Conservation (phyloP, 2,888 invertebrate species). For the Selenia dentaria region DNA sequence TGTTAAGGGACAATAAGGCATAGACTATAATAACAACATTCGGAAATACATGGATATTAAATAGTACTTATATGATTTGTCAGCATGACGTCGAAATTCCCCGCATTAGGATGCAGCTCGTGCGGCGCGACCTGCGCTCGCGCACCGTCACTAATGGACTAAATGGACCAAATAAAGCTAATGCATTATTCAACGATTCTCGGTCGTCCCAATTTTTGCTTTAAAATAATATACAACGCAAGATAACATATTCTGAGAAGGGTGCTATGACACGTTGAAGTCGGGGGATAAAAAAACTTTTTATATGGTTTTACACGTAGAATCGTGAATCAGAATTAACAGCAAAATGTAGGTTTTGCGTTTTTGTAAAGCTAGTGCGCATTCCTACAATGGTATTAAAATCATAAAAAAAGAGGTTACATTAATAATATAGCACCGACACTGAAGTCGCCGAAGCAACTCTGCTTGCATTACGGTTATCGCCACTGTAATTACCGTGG, state of each 20-base stretch:
- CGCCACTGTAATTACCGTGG: slow-evolving; percentile 62
- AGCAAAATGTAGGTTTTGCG: background rate
- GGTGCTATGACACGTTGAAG: slow-evolving; percentile 10
- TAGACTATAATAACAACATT: slow-evolving; percentile 54
- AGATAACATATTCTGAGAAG: slow-evolving; percentile 30
- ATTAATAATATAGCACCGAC: slow-evolving; percentile 49
- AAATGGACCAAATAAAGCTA: slow-evolving; percentile 63
- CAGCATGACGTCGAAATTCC: slow-evolving; percentile 57
- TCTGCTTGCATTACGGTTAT: slow-evolving; percentile 57
- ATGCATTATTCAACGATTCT: slow-evolving; percentile 75
- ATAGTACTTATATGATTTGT: slow-evolving; percentile 57
- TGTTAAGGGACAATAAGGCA: slow-evolving; percentile 45
- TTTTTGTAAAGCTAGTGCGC: background rate
- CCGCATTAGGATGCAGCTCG: slow-evolving; percentile 79
- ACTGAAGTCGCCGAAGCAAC: slow-evolving; percentile 37
- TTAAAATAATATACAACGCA: slow-evolving; percentile 41
- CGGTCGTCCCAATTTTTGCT: slow-evolving; percentile 63
- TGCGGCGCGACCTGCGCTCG: slow-evolving; percentile 64
- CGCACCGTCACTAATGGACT: slow-evolving; percentile 66
- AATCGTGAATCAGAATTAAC: slow-evolving; percentile 4
- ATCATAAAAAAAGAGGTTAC: slow-evolving; percentile 44
- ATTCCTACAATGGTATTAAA: slow-evolving; percentile 1
- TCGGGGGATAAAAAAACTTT: no score
- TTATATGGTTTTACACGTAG: slow-evolving; percentile 5
- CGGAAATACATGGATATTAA: slow-evolving; percentile 58